Conservation (phyloP, 2,797 vertebrate species). For the Emydoidea blandingii region DNA sequence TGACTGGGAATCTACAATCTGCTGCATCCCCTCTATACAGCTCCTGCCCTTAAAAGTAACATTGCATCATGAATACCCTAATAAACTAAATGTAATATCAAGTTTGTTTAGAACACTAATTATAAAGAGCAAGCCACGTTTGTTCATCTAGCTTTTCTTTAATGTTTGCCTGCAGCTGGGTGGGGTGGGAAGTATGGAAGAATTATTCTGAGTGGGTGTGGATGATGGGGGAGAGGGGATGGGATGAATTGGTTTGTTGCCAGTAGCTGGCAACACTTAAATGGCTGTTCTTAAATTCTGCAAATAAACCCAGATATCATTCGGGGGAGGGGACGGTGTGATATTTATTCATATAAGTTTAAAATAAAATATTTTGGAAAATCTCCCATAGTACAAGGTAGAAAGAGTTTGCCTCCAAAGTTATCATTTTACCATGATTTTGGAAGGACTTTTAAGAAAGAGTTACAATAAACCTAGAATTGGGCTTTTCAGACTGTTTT, state of each 20-base stretch:
- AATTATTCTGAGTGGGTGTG: background rate
- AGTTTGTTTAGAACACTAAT: background rate
- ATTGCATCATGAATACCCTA: background rate
- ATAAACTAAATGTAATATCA: background rate
- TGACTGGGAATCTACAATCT: background rate
- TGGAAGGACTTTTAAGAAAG: background rate
- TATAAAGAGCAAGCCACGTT: background rate
- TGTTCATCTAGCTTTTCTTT: background rate
- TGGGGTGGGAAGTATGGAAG: background rate
- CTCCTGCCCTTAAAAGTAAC: background rate
- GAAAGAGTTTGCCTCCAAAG: background rate
- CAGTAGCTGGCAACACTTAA: background rate
- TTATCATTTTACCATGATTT: background rate
- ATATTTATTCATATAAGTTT: background rate
- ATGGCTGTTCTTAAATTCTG: background rate
- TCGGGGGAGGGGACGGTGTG: background rate
- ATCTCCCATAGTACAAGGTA: background rate
- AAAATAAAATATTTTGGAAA: background rate
- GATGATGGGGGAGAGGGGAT: background rate
- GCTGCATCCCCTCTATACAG: background rate
- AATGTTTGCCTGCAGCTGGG: background rate
- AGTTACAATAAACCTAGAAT: background rate
- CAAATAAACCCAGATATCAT: background rate
- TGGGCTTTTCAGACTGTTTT: background rate
- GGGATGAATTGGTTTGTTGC: background rate